Evolutionary conservation across 2,888 invertebrate species (phyloP).

Genomic region (Coecobrya sp.): DNA sequence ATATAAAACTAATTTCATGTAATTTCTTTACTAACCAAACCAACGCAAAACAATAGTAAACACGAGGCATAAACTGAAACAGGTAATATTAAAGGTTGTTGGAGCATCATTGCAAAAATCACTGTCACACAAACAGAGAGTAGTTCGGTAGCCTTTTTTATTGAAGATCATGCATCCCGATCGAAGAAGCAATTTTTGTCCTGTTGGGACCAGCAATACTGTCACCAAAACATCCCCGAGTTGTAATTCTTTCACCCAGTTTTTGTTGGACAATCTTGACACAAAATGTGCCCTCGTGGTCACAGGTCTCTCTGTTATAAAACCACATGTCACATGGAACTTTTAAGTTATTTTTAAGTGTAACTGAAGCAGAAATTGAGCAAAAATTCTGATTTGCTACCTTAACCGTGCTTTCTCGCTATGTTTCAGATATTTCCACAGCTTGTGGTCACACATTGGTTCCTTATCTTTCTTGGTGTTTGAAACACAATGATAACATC

Average conservation of each 20-base stretch:
- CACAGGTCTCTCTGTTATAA: constrained; percentile 29
- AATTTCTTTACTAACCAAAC: too few relatives aligned
- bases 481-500: constrained; percentile 71
- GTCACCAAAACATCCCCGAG: constrained; percentile 63
- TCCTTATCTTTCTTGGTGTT: constrained; percentile 45
- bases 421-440: constrained; percentile 72
- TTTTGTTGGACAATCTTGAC: constrained; percentile 35
- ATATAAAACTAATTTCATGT: too few relatives aligned
- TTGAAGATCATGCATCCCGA: constrained; percentile 28
- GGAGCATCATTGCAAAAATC: constrained; percentile 63
- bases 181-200: background rate
- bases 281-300: constrained; percentile 27
- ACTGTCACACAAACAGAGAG: constrained; percentile 58
- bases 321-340: background rate
- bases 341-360: too few relatives aligned
- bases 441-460: constrained; percentile 65
- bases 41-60: too few relatives aligned
- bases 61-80: too few relatives aligned
- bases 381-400: too few relatives aligned
- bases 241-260: constrained; percentile 60
- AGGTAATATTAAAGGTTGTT: background rate
- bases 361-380: too few relatives aligned
- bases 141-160: background rate
- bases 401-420: constrained; percentile 69
- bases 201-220: background rate